Conservation (phyloP, 2,888 invertebrate genomes). For the Smittia aterrima region DNA sequence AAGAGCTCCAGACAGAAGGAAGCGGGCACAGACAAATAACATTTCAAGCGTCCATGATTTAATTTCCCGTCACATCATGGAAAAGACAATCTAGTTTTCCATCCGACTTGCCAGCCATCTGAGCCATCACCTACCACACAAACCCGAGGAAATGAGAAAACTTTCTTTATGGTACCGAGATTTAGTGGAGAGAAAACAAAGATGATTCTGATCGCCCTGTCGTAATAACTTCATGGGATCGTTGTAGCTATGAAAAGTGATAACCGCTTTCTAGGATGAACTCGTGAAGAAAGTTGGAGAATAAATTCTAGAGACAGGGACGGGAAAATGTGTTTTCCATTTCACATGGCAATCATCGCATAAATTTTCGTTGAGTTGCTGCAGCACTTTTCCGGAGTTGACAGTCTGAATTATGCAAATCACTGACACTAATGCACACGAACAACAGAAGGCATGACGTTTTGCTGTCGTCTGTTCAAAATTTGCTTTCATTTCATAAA, state of each 20-base stretch:
- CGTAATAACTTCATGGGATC: background rate
- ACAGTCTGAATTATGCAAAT: constrained; percentile 17
- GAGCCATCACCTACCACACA: background rate
- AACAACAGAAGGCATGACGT: background rate
- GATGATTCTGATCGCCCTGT: constrained; percentile 12
- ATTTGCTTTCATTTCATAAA: background rate
- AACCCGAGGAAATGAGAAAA: background rate
- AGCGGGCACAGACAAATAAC: background rate
- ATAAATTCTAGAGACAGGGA: background rate
- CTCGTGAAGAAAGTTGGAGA: background rate
- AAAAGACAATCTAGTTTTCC: background rate
- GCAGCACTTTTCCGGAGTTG: background rate
- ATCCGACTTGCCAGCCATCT: background rate
- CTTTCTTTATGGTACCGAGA: background rate
- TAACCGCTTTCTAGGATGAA: background rate
- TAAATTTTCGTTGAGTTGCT: background rate
- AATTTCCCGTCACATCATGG: background rate
- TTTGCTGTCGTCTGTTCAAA: background rate
- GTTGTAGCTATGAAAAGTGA: background rate
- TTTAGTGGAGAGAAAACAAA: background rate
- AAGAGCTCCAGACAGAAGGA: background rate
- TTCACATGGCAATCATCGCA: background rate
- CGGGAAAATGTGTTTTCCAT: background rate
- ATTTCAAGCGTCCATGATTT: background rate
- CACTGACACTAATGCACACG: constrained; percentile 20